phyloP scores from a whole-genome alignment of 2,113 vertebrate species.

The Lasiurus cinereus region DNA sequence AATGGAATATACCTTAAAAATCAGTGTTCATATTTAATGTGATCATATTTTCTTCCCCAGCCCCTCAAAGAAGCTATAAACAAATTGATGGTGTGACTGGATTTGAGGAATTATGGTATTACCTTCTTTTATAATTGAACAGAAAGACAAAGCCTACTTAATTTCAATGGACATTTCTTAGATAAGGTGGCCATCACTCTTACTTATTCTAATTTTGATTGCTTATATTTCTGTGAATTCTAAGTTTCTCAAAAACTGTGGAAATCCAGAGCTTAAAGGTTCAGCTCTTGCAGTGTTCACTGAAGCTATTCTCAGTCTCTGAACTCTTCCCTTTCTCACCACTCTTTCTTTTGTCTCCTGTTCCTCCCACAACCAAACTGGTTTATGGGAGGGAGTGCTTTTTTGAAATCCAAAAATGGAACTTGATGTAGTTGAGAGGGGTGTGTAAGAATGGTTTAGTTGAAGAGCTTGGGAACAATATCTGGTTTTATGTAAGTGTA shows the following conservation, averaged over 20 bases:
- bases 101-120: neutral
- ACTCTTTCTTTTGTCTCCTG: neutral
- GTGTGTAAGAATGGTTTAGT: neutral
- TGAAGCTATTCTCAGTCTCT: neutral
- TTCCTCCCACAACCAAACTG: neutral
- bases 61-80: neutral
- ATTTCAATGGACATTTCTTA: constrained; percentile 16
- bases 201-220: constrained; percentile 40
- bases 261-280: neutral
- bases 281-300: neutral
- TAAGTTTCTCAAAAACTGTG: neutral
- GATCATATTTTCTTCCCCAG: neutral
- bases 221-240: neutral
- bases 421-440: neutral
- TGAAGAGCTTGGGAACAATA: neutral
- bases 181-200: neutral
- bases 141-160: neutral
- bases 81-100: neutral
- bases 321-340: neutral
- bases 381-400: neutral
- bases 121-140: neutral
- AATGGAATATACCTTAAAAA: neutral
- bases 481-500: neutral
- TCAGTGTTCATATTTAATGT: neutral
- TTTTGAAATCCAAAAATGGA: neutral